Conservation (phyloP, 2,797 vertebrate genomes). For the Oreortyx pictus region DNA sequence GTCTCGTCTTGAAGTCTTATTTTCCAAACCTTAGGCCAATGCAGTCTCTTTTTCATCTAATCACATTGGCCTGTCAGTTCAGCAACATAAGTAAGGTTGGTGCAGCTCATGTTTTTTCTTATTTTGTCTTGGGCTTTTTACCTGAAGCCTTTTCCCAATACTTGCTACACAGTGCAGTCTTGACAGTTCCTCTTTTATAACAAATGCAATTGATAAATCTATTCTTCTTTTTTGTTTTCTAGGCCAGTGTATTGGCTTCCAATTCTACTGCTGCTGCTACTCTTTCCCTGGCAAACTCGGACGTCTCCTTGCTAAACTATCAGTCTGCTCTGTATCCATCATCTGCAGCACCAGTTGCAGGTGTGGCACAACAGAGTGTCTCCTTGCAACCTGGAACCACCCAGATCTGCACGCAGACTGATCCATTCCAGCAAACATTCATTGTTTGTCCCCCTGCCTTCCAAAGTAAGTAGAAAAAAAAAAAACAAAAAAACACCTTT, state of each 20-base stretch:
- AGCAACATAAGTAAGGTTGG: background rate
- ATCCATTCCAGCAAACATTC: slow-evolving; percentile 97
- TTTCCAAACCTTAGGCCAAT: background rate
- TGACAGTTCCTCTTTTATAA: background rate
- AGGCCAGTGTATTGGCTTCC: slow-evolving; percentile 89
- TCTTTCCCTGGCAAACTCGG: slow-evolving; percentile 91
- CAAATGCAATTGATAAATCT: background rate
- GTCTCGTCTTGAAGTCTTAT: background rate
- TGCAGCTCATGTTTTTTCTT: background rate
- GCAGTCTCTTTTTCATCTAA: background rate
- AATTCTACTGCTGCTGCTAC: slow-evolving; percentile 92
- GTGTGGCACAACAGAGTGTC: slow-evolving; percentile 92
- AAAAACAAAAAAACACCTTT: background rate
- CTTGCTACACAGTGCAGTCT: background rate
- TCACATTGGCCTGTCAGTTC: background rate
- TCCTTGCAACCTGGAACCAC: slow-evolving; percentile 92
- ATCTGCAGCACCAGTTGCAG: slow-evolving; percentile 94
- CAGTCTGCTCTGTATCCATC: slow-evolving; percentile 96
- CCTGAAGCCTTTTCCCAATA: background rate
- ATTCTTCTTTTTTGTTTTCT: slow-evolving; percentile 8
- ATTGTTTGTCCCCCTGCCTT: slow-evolving; percentile 97
- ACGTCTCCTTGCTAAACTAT: slow-evolving; percentile 94
- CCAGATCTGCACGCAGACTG: slow-evolving; percentile 93
- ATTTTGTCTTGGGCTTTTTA: background rate
- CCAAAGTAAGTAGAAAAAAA: slow-evolving; percentile 84